These are phyloP conservation scores for Bos taurus DNA, from an alignment of 2,113 vertebrate species.

Conservation along the genomic window ARS-UCD2.0 NC_037349.1:24474501-24475000, in stretches of 20 bases:
- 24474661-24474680: neutral
- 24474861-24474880: too few species aligned
- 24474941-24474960: too few species aligned
- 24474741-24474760: neutral
- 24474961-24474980: too few species aligned
- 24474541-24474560: neutral
- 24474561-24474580: neutral
- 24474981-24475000: too few species aligned
- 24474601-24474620: neutral
- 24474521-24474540: neutral
- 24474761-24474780: neutral
- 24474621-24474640: neutral
- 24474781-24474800: neutral
- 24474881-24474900: too few species aligned
- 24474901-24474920: too few species aligned
- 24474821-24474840: neutral
- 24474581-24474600: neutral
- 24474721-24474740: neutral
- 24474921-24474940: too few species aligned
- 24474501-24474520: neutral
- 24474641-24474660: neutral
- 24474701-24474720: neutral
- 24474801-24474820: neutral
- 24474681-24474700: neutral
- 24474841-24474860: neutral